Percentiles rank a stretch among this genome's conserved stretches.
Conservation (phyloP, 1,140 invertebrate genomes). For the Dreissena polymorpha region DNA sequence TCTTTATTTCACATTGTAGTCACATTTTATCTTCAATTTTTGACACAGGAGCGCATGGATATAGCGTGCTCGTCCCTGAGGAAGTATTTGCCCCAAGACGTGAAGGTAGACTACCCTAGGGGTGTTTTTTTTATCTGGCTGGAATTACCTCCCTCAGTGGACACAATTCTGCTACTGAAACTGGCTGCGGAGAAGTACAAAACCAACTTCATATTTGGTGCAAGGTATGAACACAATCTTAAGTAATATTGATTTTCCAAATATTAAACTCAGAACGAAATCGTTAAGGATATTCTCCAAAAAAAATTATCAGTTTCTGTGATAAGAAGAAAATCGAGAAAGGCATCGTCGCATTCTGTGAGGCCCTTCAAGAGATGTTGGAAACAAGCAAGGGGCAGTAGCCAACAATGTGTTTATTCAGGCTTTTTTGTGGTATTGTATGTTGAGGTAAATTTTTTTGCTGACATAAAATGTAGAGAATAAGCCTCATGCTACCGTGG, state of each 20-base stretch:
- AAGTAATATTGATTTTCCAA: neutral
- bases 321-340: slow-evolving; percentile 32
- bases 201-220: slow-evolving; percentile 81
- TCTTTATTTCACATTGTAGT: no score
- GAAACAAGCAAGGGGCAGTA: no score
- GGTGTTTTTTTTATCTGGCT: slow-evolving; percentile 85
- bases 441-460: no score
- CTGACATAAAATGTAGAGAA: no score
- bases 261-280: no score
- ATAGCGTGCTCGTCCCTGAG: slow-evolving; percentile 11
- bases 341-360: slow-evolving; percentile 47
- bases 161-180: slow-evolving; percentile 75
- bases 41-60: no score
- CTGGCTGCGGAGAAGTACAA: slow-evolving; percentile 79
- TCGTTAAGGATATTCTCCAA: no score
- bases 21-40: no score
- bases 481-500: no score
- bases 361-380: slow-evolving; percentile 50
- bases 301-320: slow-evolving; percentile 57
- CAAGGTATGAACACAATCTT: slow-evolving; percentile 48
- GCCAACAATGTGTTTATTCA: no score
- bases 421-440: no score
- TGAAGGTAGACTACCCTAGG: slow-evolving; percentile 70
- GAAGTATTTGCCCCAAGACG: slow-evolving; percentile 17
- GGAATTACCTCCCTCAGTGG: slow-evolving; percentile 77